Conservation (phyloP, 35 echinoderm and acorn worm genomes). For the Patiria miniata region DNA sequence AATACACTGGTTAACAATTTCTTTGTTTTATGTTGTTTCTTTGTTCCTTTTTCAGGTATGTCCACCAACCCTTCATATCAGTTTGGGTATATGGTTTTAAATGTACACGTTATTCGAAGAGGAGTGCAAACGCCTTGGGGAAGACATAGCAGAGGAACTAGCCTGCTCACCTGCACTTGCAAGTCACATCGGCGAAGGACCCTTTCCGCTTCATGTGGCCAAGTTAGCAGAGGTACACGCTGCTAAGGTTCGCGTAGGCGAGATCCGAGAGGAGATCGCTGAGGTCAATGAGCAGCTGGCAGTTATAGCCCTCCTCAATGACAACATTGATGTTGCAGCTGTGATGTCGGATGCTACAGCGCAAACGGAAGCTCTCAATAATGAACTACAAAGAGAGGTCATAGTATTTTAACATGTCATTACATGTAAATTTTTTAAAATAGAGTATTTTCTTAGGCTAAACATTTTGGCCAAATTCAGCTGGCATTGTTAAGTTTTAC, state of each 20-base stretch:
- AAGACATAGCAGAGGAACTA: neutral
- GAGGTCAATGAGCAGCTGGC: neutral
- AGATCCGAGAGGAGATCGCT: neutral
- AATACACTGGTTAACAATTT: too few species aligned
- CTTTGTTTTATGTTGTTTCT: neutral
- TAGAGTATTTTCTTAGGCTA: neutral
- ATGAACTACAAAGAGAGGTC: neutral
- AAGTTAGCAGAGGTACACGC: neutral
- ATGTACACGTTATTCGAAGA: constrained; percentile 5
- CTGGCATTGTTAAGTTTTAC: neutral
- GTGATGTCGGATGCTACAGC: neutral
- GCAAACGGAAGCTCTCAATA: neutral
- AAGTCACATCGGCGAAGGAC: neutral
- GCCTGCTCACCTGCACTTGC: neutral
- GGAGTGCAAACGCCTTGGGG: neutral
- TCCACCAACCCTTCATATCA: neutral
- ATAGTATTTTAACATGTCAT: neutral
- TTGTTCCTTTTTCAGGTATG: neutral
- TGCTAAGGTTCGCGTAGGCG: neutral
- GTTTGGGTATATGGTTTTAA: neutral
- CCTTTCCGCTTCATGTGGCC: neutral
- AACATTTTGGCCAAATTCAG: neutral
- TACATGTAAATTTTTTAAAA: neutral
- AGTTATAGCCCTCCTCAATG: neutral
- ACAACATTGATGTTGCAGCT: neutral